Evolutionary conservation across 2,888 invertebrate genomes (phyloP).

Genomic region (Tinea trinotella): DNA sequence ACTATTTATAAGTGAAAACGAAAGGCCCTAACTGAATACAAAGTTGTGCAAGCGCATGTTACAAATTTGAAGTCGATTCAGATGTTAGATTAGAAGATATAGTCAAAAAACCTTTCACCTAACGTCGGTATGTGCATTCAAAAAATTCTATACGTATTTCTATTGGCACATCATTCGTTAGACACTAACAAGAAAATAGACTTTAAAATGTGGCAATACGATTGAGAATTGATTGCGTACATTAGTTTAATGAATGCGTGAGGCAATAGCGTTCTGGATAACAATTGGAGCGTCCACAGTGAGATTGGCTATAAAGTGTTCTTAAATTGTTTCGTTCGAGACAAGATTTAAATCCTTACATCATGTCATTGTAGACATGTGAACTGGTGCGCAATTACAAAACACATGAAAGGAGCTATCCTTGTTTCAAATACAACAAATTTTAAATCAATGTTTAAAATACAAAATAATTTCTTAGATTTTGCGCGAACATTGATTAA

Average conservation of each 20-base stretch:
- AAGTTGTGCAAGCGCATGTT: not conserved
- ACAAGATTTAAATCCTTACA: constrained; percentile 6
- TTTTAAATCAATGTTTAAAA: not conserved
- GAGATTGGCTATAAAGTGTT: constrained; percentile 8
- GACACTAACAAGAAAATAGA: not conserved
- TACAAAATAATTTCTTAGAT: too few relatives aligned
- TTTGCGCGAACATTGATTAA: too few relatives aligned
- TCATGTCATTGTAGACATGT: not conserved
- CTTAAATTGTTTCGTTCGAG: not conserved
- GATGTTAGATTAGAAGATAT: constrained; percentile 3
- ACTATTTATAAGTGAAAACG: too few relatives aligned
- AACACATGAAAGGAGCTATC: not conserved
- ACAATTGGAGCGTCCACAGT: constrained; percentile 11
- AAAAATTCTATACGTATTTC: not conserved
- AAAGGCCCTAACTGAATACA: not conserved
- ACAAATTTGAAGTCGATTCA: constrained; percentile 4
- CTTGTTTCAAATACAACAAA: too few relatives aligned
- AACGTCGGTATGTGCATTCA: not conserved
- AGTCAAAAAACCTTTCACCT: constrained; percentile 2
- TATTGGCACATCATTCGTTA: not conserved
- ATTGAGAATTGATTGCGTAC: not conserved
- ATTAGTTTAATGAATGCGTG: not conserved
- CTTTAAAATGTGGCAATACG: not conserved
- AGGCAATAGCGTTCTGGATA: constrained; percentile 3
- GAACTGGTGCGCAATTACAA: not conserved